Base-by-base conservation (phyloP, 2,113 vertebrate genomes). In the Embiotoca jacksoni region DNA sequence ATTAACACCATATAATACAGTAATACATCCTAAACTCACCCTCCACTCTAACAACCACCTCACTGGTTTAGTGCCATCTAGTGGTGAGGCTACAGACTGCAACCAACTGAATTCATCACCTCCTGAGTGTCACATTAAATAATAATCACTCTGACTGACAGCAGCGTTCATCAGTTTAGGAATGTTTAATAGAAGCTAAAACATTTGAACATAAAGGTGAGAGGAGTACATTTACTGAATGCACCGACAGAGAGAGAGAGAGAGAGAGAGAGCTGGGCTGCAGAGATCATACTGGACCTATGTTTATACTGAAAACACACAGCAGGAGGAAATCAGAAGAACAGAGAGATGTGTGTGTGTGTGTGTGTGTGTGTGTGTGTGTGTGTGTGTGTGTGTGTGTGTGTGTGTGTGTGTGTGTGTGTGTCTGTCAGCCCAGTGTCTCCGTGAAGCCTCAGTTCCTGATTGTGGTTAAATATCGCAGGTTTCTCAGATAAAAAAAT, bases 151-250 rank as follows among this genome's bases (percentile, higher is more conserved):
- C 50, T 68, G 31, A 15, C 5, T 74, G 50, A 83, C 11, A 9
- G 71, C 46, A 14, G 53, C n/a, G 44, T 33, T 73, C 47, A n/a
- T 79, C 60, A 86, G 68, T 39, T 63, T 50, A 83, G 87, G 83
- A 90, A 90, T 82, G 77, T 92, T 92, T 92, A 92, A 88, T 91
- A 82, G 76, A 80, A 82, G 84, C 75, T 58, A 75, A 81, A 85
- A 84, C 76, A 87, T 74, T 78, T 53, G 63, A 90, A 87, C 85
- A 86, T 35, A 90, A 87, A 75, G 66, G 73, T 80, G 46, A 72
- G 74, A 72, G 36, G 69, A 86, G 85, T 83, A 80, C 80, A 89
- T 82, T 85, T 88, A 88, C 71, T 78, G 72, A 89, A 89, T 86
- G 89, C 85, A 91, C 83, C 75, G 77, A 89, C 78, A 87, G 80